Evolutionary conservation across 2,888 invertebrate genomes (phyloP), one percentile per base, ranked within the genome.

Genomic region (Ornithoptera priamus): DNA sequence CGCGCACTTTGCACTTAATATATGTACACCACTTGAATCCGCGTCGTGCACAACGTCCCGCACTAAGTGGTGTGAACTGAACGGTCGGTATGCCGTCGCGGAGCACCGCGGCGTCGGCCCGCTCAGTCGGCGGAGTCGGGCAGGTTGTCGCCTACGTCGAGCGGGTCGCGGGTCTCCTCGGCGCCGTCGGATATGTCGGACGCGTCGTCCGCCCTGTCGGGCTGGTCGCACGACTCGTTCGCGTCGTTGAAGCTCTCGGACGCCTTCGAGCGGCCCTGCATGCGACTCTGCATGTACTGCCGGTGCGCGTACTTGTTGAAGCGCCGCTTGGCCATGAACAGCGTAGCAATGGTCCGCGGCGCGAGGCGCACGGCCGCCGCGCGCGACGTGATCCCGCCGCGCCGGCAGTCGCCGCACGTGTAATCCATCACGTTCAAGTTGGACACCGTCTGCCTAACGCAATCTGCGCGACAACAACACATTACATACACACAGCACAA

Each of bases 221-320:
- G 72, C 70, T 74, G 72, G 61, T 69, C 69, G 69, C 63, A 65
- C 67, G 70, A 53, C 67, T 65, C 65, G 65, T 70, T 69, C 71
- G 69, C 65, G 69, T 71, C 71, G 62, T 66, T 70, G 30, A 67
- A 70, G 42, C 63, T 70, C 42, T 70, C 70, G 7, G 74, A 69
- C 74, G 71, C 59, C n/a, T 70, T 70, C 36, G 66, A 50, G 7
- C 70, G 67, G 73, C 63, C 66, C 36, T 60, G 70, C 69, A 69
- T 76, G 68, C 87, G 82, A 75, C 82, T 84, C 75, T 79, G 81
- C 79, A 92, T 75, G 87, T 92, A 92, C 87, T 92, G 92, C 56
- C 88, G 86, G 79, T 92, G 92, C 80, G 92, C 92, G 88, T 92
- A 92, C 85, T 92, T 92, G 90, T 92, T 92, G 90, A 92, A 92